phyloP scores from a whole-genome alignment of 2,888 invertebrate species.

The Parasteatoda lunata region DNA sequence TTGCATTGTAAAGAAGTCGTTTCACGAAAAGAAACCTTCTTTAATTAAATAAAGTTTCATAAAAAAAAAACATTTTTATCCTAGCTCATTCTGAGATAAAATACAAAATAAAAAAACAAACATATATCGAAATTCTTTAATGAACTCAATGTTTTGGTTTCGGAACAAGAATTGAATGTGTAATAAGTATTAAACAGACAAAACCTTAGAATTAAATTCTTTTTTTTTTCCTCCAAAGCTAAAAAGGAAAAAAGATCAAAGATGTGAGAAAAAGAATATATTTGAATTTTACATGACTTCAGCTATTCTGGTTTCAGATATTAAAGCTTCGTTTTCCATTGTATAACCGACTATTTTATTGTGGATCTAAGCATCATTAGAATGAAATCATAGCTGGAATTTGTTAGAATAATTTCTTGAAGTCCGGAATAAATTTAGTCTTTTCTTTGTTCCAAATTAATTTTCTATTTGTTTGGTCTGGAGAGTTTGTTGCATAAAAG shows the following conservation, averaged over 20 bases:
- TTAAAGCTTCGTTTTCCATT: not conserved
- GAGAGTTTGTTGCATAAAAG: too few species aligned
- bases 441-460: too few species aligned
- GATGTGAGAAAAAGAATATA: not conserved
- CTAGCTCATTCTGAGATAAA: not conserved
- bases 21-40: not conserved
- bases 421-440: too few species aligned
- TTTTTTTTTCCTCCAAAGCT: not conserved
- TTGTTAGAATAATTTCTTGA: too few species aligned
- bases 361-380: too few species aligned
- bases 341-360: not conserved
- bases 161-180: constrained; percentile 21
- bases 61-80: not conserved
- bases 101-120: constrained; percentile 1
- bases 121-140: constrained; percentile 41
- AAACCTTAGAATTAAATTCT: not conserved
- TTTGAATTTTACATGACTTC: not conserved
- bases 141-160: constrained; percentile 49
- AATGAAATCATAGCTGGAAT: too few species aligned
- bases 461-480: too few species aligned
- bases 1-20: too few species aligned
- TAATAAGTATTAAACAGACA: constrained; percentile 32
- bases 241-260: too few species aligned
- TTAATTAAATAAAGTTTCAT: constrained; percentile 1
- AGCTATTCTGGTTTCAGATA: not conserved